Conservation (phyloP, 2,888 invertebrate genomes). For the Prenolepis imparis region DNA sequence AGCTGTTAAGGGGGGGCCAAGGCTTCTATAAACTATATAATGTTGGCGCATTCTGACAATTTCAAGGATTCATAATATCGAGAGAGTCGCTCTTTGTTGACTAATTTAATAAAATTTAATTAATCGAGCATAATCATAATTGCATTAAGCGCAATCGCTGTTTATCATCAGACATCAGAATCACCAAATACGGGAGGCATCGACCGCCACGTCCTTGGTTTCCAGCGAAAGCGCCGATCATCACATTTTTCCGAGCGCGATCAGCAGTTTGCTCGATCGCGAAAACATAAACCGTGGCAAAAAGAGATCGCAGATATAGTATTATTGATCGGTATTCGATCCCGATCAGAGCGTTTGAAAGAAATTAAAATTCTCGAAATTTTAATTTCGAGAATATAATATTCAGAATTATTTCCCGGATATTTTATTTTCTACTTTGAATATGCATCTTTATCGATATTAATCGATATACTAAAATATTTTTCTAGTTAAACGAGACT, state of each 20-base stretch:
- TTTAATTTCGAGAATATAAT: not conserved
- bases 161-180: conserved; percentile 30
- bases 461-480: not conserved
- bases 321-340: not conserved
- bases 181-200: conserved; percentile 34
- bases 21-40: not conserved
- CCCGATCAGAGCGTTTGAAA: not conserved
- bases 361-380: not conserved
- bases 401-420: conserved; percentile 4
- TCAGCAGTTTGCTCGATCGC: conserved; percentile 25
- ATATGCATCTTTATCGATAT: not conserved
- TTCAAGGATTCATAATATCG: not conserved
- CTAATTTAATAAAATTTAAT: conserved; percentile 5
- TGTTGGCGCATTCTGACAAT: not conserved
- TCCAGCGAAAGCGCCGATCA: conserved; percentile 13
- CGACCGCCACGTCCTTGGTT: conserved; percentile 51
- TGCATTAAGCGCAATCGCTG: not conserved
- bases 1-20: not conserved
- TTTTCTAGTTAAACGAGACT: not conserved
- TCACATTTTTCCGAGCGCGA: conserved; percentile 32
- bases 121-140: not conserved
- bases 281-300: conserved; percentile 3
- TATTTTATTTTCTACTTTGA: not conserved
- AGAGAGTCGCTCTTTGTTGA: not conserved
- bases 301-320: conserved; percentile 2